A percentile compares a stretch with the other conserved stretches of the same genome.
These are phyloP conservation scores for Acestrorhynchus altus DNA, from an alignment of 2,797 vertebrate genomes.

Conservation along the genomic window DNA sequence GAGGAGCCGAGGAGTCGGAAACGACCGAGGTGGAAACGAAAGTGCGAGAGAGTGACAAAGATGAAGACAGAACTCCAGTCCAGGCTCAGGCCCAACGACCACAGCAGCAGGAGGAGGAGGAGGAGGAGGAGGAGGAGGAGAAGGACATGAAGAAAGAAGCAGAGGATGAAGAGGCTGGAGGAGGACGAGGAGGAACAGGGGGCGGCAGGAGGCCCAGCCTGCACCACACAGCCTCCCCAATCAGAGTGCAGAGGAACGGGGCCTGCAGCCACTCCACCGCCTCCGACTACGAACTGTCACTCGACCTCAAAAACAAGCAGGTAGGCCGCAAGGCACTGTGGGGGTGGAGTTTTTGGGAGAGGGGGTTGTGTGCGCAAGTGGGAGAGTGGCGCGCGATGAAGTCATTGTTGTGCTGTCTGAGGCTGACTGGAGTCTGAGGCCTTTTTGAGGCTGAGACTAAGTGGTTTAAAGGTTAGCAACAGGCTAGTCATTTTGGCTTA, in stretches of 20 bases:
- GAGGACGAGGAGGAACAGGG: constrained; percentile 60
- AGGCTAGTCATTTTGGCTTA: not conserved
- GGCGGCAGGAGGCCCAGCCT: constrained; percentile 85
- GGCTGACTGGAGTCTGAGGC: constrained; percentile 39
- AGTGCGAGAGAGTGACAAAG: constrained; percentile 17
- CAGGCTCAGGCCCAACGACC: constrained; percentile 58
- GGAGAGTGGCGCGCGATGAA: constrained; percentile 67
- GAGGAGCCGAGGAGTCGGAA: constrained; percentile 73
- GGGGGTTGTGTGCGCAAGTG: constrained; percentile 38
- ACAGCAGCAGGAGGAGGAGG: constrained; percentile 50
- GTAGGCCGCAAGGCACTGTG: constrained; percentile 80
- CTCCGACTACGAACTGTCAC: constrained; percentile 97
- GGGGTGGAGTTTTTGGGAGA: constrained; percentile 35
- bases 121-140: constrained; percentile 47
- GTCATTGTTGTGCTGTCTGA: constrained; percentile 59
- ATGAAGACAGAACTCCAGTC: constrained; percentile 47
- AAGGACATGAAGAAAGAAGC: constrained; percentile 48
- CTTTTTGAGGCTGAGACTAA: constrained; percentile 15
- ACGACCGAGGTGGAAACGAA: constrained; percentile 50
- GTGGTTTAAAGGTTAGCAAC: not conserved
- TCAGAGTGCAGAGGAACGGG: constrained; percentile 91
- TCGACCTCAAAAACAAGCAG: constrained; percentile 99
- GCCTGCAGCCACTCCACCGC: constrained; percentile 89
- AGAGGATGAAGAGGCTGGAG: constrained; percentile 56
- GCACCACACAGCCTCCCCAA: constrained; percentile 89